Conservation (phyloP, 2,113 vertebrate genomes). For the Macrotus californicus region DNA sequence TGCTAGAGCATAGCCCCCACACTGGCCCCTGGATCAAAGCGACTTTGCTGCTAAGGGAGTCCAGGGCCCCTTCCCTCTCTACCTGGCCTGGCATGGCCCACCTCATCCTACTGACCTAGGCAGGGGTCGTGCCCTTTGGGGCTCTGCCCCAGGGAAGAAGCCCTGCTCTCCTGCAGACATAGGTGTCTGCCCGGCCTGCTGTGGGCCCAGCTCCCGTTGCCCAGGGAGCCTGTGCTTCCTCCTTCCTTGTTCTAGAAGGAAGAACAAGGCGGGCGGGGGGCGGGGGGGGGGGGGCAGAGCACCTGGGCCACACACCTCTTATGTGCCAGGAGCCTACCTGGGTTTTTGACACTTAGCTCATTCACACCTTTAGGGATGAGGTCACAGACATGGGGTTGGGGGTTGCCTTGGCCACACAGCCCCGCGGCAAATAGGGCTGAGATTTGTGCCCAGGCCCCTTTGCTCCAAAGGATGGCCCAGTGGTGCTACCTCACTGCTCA, state of each 20-base stretch:
- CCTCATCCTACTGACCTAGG: background rate
- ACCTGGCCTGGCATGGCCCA: background rate
- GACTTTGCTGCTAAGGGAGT: background rate
- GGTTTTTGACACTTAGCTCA: background rate
- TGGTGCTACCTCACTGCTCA: rapidly evolving
- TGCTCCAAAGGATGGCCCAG: background rate
- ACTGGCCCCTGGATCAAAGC: background rate
- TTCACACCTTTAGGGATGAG: background rate
- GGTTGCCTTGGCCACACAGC: background rate
- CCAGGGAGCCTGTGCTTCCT: background rate
- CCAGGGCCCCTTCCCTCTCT: background rate
- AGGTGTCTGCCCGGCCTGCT: background rate
- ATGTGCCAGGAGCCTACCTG: background rate
- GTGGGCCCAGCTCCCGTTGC: background rate
- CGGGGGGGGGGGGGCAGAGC: too few species aligned
- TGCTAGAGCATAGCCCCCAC: background rate
- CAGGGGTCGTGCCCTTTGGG: background rate
- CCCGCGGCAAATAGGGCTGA: background rate
- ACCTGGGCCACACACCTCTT: background rate
- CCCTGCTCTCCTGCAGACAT: background rate
- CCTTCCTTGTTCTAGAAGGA: background rate
- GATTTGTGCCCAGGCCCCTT: background rate
- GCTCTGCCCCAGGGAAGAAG: background rate
- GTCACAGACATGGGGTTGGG: rapidly evolving
- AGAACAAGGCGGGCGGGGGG: too few species aligned